A percentile compares a stretch with the other conserved stretches of the same genome.
Evolutionary conservation across 1,140 invertebrate species (phyloP).

Genomic region (Branchinecta lynchi): DNA sequence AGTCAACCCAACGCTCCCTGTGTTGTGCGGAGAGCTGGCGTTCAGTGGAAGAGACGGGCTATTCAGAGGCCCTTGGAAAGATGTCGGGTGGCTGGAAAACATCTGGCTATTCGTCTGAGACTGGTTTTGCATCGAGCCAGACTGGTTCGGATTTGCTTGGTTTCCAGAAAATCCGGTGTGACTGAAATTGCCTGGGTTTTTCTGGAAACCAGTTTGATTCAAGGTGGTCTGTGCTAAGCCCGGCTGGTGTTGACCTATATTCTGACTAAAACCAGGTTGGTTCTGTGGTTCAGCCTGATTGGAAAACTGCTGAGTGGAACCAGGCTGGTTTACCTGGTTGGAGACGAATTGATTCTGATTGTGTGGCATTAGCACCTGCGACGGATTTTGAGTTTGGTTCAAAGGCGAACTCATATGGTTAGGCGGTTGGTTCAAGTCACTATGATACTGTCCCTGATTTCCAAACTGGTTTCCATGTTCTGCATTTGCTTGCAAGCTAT

Average conservation of each 20-base stretch:
- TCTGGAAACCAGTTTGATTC: neutral
- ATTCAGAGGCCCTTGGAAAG: too few relatives aligned
- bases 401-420: slow-evolving; percentile 16
- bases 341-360: slow-evolving; percentile 2
- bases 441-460: too few relatives aligned
- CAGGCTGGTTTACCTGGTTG: slow-evolving; percentile 17
- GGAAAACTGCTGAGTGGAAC: neutral
- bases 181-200: neutral
- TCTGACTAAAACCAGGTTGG: neutral
- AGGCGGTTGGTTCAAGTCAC: slow-evolving; percentile 16
- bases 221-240: neutral
- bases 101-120: too few relatives aligned
- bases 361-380: slow-evolving; percentile 11
- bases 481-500: slow-evolving; percentile 16
- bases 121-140: too few relatives aligned
- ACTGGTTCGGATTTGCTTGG: too few relatives aligned
- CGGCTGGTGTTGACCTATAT: neutral
- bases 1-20: too few relatives aligned
- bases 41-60: too few relatives aligned
- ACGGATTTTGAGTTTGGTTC: slow-evolving; percentile 16
- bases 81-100: too few relatives aligned
- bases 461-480: slow-evolving; percentile 9
- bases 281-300: neutral
- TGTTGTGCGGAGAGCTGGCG: too few relatives aligned
- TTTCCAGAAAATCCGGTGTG: neutral